A percentile compares a stretch with the other conserved stretches of the same genome.
These are phyloP conservation scores for Lepus oiostolus DNA, from an alignment of 2,797 vertebrate genomes.

Conservation along the genomic window DNA sequence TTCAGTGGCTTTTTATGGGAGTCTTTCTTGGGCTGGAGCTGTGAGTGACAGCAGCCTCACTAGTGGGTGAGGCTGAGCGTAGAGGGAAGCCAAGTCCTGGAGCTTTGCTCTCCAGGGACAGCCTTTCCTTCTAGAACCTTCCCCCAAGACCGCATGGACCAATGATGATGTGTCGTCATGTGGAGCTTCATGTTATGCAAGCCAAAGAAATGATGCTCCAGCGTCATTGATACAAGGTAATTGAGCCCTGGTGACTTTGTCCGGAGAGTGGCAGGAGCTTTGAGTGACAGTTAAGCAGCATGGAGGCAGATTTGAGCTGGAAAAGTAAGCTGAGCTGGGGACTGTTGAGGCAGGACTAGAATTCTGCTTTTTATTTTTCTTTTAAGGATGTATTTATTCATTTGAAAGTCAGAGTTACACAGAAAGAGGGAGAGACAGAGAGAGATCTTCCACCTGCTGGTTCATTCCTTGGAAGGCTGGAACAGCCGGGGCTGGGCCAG, in stretches of 20 bases:
- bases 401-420: too few relatives aligned
- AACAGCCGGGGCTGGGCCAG: too few relatives aligned
- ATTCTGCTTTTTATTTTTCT: not conserved
- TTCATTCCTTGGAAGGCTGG: too few relatives aligned
- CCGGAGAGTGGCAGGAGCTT: conserved; percentile 84
- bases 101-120: not conserved
- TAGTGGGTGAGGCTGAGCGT: not conserved
- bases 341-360: too few relatives aligned
- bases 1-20: not conserved
- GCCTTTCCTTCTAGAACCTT: conserved; percentile 57
- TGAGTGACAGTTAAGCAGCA: not conserved
- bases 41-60: not conserved
- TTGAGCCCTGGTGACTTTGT: conserved; percentile 93
- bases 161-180: conserved; percentile 92
- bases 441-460: too few relatives aligned
- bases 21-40: not conserved
- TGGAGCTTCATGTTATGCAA: conserved; percentile 94
- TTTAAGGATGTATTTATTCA: too few relatives aligned
- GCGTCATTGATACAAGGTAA: conserved; percentile 91
- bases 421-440: too few relatives aligned
- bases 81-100: not conserved
- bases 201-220: conserved; percentile 91
- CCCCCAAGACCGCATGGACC: conserved; percentile 86
- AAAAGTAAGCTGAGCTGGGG: not conserved
- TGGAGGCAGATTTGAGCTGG: conserved; percentile 27